Evolutionary conservation across 2,888 invertebrate genomes (phyloP).

Genomic region (Cyclophora albipunctata): DNA sequence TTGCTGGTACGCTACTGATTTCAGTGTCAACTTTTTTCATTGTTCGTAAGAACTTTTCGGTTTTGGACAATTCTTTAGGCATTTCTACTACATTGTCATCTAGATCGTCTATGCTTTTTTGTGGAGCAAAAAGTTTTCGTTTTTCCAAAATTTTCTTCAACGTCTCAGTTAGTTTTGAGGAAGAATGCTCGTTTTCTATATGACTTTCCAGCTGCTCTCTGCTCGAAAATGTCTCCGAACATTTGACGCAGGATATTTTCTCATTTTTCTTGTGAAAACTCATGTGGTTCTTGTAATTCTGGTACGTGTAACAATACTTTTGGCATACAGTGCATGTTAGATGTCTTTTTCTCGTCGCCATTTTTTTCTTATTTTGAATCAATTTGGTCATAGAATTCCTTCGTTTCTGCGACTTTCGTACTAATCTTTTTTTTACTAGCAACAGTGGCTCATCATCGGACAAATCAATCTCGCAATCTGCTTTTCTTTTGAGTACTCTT

Average conservation of each 20-base stretch:
- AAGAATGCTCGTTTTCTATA: slow-evolving; percentile 35
- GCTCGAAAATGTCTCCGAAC: slow-evolving; percentile 10
- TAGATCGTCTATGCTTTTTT: slow-evolving; percentile 2
- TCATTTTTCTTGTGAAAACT: slow-evolving; percentile 41
- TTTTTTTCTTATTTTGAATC: slow-evolving; percentile 3
- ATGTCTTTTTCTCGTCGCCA: slow-evolving; percentile 17
- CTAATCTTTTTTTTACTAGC: slow-evolving; percentile 19
- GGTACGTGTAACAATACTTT: slow-evolving; percentile 55
- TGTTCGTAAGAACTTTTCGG: slow-evolving; percentile 34
- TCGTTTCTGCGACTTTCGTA: slow-evolving; percentile 1
- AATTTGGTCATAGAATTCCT: slow-evolving; percentile 5
- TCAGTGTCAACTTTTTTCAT: slow-evolving; percentile 34
- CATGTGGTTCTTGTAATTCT: slow-evolving; percentile 56
- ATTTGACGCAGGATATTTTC: slow-evolving; percentile 49
- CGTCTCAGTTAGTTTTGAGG: slow-evolving; percentile 52
- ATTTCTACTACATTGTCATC: background rate
- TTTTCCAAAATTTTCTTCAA: slow-evolving; percentile 47
- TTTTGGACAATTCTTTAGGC: slow-evolving; percentile 9
- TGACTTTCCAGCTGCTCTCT: slow-evolving; percentile 30
- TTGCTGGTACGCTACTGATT: slow-evolving; percentile 19
- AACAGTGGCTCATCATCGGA: slow-evolving; percentile 45
- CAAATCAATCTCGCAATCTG: slow-evolving; percentile 18
- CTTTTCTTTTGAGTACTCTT: background rate
- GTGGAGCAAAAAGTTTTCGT: slow-evolving; percentile 23
- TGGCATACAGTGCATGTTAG: slow-evolving; percentile 49